Base-by-base conservation (phyloP, 2,888 invertebrate genomes). In the Drosophila kambysellisi region DNA sequence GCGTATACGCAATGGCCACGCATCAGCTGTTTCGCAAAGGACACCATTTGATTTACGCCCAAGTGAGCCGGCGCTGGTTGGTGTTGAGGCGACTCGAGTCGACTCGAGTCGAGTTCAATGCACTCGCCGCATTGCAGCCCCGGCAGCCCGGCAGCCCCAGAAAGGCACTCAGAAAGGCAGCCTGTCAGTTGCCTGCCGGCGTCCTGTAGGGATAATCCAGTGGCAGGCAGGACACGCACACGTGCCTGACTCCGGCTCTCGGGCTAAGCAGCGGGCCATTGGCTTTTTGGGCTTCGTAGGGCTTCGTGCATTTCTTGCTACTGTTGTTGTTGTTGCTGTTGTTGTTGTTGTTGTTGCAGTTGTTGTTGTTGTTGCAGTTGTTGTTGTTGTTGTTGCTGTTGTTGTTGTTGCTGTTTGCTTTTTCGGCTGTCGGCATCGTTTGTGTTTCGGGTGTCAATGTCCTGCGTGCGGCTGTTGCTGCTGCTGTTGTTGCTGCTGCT, bases 361-460 rank as follows among this genome's bases (percentile, higher is more conserved):
- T 25, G 25, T 25, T 25, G 25, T 25, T 25, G 25, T 25, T 25
- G 37, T 33, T 62, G 51, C 20, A 25, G 20, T 33, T 62, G 51
- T 54, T 63, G 69, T 48, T 56, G 37, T 33, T 62, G 51, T 54
- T 63, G 69, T 54, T 63, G 69, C 43, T 62, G 51, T 54, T 63
- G 69, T 48, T 56, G 37, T 33, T 62, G 51, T 54, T 63, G 69
- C 43, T 56, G 37, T 29, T 56, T 29, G 39, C 39, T 29, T 71
- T 70, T 79, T 80, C 70, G 89, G 83, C 88, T 83, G 90, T 89
- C 89, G 79, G 81, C 77, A 77, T 76, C 71, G 69, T 76, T 83
- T 82, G 77, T 81, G 46, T 85, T 83, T 84, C 82, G 91, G 90
- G 91, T 91, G 89, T 89, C 89, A 89, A 89, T 91, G 89, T 91